Evolutionary conservation across 2,797 vertebrate species (phyloP), one percentile per base, ranked within the genome.

Genomic region (Anisognathus igniventris): DNA sequence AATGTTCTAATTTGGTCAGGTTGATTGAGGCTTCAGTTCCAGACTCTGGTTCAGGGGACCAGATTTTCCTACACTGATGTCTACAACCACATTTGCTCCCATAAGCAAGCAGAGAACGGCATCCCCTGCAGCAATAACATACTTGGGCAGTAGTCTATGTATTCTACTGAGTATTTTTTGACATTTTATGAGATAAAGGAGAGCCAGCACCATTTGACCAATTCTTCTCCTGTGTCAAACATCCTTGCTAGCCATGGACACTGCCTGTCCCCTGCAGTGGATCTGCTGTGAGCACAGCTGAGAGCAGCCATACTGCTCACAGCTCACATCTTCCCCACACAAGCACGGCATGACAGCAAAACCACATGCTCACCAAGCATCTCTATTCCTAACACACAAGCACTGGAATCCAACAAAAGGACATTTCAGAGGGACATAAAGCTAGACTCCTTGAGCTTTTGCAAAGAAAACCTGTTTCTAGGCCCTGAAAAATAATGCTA

Each of bases 251-350:
- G 74, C 47, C 37, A 47, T 35, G 4, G 1, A 22, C n/a, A 21
- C 22, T 22, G 53, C 12, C 33, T 45, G 51, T 40, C 9, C 28
- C 76, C 42, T 56, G 62, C 64, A 71, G 31, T 2, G 30, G 37
- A 48, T 56, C 25, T 47, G 60, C 21, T 6, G 8, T 0, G 1
- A 76, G 75, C 56, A 67, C 0, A 0, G 53, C 53, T 73, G 67
- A 72, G 33, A 72, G 78, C 33, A 27, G 27, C 33, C 20, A 6
- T 37, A 2, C 14, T 45, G 28, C 45, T 33, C 48, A n/a, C 24
- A 25, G 28, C 45, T 33, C 48, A n/a, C 24, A 25, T 40, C 51
- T 47, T 61, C 30, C 17, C 57, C 48, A 61, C 0, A 2, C 35
- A 31, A 71, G 33, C 8, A 71, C 2, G 1, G 18, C 9, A 2